Base-by-base conservation (phyloP, 2,113 vertebrate genomes). In the Spilogale gracilis region DNA sequence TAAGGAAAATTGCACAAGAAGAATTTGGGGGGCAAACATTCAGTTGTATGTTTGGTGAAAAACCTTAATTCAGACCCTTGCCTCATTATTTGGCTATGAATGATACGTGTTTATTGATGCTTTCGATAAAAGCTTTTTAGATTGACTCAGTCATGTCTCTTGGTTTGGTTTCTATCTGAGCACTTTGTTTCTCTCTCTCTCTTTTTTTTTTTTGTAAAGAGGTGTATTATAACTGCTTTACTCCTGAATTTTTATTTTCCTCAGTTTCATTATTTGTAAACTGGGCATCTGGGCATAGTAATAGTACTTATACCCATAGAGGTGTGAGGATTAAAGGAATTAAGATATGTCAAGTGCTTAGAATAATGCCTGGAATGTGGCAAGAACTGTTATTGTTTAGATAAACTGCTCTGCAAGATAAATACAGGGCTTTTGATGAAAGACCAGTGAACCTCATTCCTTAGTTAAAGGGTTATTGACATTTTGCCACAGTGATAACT, bases 271-370 rank as follows among this genome's bases (percentile, higher is more conserved):
- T 97, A 48, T 81, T 96, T 95, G 58, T 93, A 74, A 82, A 89
- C 67, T 88, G 76, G 63, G 18, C n/a, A 27, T 76, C 67, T 88
- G 76, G 63, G 18, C n/a, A 27, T 76, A 76, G 60, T 87, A 81
- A 73, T 95, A 94, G 48, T 95, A 32, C 48, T 30, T 91, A 23
- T 10, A 8, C 23, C 87, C 58, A 25, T 56, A 43, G 43, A 80
- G 50, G 87, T 81, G 21, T 85, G 45, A 91, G 60, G 63, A 63
- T 88, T 95, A 86, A 96, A 54, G 93, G 16, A 96, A 86, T 96
- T 96, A 92, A 94, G 76, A 85, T 91, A 94, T 14, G 11, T 56
- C 85, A 85, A 52, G 20, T 38, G 30, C 58, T 96, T 96, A 89
- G 85, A 84, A 14, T 93, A 89, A 43, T 89, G 11, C 52, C 90